Evolutionary conservation across 1,140 invertebrate genomes (phyloP), one percentile per base, ranked within the genome.

Genomic region (Apolygus lucorum): DNA sequence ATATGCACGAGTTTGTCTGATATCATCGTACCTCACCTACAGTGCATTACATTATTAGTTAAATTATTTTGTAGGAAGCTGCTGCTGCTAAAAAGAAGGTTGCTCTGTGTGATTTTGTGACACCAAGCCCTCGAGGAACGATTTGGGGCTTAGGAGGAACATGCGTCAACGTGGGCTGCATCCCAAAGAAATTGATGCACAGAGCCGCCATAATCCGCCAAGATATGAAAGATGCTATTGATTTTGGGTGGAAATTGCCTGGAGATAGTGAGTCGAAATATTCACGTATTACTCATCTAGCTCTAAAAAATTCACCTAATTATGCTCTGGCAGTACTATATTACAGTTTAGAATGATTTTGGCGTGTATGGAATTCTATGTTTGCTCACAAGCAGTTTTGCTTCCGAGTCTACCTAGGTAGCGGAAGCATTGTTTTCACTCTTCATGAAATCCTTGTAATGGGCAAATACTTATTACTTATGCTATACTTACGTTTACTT

Each of bases 161-260:
- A 2, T 88, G 86, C 78, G 85, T 87, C 11, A 88, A 88, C 79
- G 86, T 88, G 24, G 86, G 87, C 17, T 87, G 87, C 75, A 87
- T 88, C 73, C 86, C 87, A 8, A 88, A 88, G 76, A 88, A 87
- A 74, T 76, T 88, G 2, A 87, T 88, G 85, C 87, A 88, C 75
- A 84, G 85, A 74, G 72, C 75, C 26, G 68, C 72, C 1, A 22
- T 29, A 24, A 73, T 66, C 73, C 73, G n/a, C 11, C 52, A 74
- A 72, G 29, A 72, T 66, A 24, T 82, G 27, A 72, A 75, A 25
- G 82, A 85, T 75, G 76, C 82, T n/a, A 74, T 76, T 70, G 73
- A 73, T 21, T 84, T 79, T 79, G 84, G 83, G 2, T 85, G 83
- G 84, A 74, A n/a, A n/a, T 1, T 62, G 34, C 26, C 59, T n/a